Evolutionary conservation across 2,888 invertebrate genomes (phyloP), one percentile per base, ranked within the genome.

Genomic region (Cyclophora albipunctata): DNA sequence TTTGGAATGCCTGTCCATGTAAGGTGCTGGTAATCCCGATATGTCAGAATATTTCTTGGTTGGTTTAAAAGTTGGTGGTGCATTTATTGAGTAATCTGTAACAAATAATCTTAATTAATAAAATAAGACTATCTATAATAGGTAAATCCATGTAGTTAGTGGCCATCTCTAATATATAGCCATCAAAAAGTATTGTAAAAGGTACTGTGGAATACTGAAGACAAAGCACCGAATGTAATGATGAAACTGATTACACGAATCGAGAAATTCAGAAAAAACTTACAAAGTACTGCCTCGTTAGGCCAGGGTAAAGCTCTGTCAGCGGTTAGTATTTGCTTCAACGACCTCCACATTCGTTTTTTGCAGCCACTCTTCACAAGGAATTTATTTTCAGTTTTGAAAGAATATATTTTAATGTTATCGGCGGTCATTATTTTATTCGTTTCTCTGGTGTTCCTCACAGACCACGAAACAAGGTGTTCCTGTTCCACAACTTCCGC

Each of bases 1-100:
- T 73, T 97, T 96, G 0, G 96, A 96, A 73, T 96, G 96, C 3
- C 98, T 95, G 84, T 98, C 97, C 59, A 95, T 94, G 69, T 98
- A 98, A 7, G 94, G 94, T 34, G 97, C 95, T 44, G 93, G 93
- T 40, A 97, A 80, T 0, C 97, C 97, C 49, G 96, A 96, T 57
- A 98, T 93, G 73, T 98, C 98, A 0, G 97, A 98, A 78, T 98
- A 98, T 69, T 97, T 98, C 71, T 97, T 97, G 0, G 95, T 93
- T 3, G 98, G 98, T 72, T 93, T 93, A 72, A 97, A 95, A 41
- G 96, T 95, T 42, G 97, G 97, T 6, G 97, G 97, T 34, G 97
- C 96, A 81, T 97, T 97, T 57, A 98, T 93, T 34, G 94, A 93
- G 66, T 94, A 94, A 87, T 97, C 95, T 95, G 84, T 55, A 68